Evolutionary conservation across 2,113 vertebrate genomes (phyloP).

Genomic region (Elephas maximus): DNA sequence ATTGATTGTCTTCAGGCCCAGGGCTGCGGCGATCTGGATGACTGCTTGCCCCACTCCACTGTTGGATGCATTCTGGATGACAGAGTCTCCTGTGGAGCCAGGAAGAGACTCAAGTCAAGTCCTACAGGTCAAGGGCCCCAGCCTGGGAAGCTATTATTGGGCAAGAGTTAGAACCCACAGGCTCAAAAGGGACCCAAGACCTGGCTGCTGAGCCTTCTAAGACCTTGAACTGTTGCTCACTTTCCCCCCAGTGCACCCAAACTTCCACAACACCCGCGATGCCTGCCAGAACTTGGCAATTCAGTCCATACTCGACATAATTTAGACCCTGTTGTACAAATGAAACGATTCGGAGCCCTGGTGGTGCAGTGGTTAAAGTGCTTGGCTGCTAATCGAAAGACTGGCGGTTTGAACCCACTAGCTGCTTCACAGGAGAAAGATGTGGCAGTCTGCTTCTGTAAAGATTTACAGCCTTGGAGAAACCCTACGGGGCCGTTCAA

Average conservation of each 20-base stretch:
- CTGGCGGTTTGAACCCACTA: too few relatives aligned
- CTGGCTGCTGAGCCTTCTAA: neutral
- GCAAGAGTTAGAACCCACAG: neutral
- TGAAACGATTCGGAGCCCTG: neutral
- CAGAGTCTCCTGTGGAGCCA: conserved; percentile 92
- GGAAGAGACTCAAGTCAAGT: conserved; percentile 68
- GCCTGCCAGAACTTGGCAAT: neutral
- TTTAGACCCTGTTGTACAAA: neutral
- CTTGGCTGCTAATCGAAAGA: too few relatives aligned
- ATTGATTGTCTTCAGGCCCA: conserved; percentile 94
- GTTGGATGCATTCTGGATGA: conserved; percentile 98
- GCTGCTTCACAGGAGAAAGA: too few relatives aligned
- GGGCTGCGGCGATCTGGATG: conserved; percentile 96
- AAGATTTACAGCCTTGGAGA: too few relatives aligned
- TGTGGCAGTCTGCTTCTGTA: too few relatives aligned
- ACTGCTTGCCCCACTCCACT: conserved; percentile 98
- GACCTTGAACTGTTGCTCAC: neutral
- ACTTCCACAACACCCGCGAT: neutral
- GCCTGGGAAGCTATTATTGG: neutral
- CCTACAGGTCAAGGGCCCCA: neutral
- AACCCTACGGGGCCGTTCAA: too few relatives aligned
- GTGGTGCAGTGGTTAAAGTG: too few relatives aligned
- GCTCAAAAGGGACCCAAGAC: neutral
- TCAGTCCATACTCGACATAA: neutral
- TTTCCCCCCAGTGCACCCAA: neutral